Conservation (phyloP, 1,140 invertebrate genomes). For the Propsilocerus akamusi region DNA sequence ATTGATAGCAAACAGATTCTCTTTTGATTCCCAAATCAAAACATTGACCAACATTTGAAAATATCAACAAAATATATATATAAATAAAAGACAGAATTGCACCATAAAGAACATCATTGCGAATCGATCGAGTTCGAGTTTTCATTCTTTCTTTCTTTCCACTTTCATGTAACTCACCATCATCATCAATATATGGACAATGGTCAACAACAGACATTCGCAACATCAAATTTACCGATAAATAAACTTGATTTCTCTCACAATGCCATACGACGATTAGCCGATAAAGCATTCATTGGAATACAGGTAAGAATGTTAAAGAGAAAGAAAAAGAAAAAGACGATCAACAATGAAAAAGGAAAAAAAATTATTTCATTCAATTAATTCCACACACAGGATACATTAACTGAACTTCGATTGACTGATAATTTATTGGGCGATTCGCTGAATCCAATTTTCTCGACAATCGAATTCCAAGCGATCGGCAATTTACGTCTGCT, state of each 20-base stretch:
- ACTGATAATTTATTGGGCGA: conserved; percentile 71
- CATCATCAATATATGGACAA: not conserved
- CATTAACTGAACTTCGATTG: conserved; percentile 50
- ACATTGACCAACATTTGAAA: too few relatives aligned
- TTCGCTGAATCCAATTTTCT: conserved; percentile 76
- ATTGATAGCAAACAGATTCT: too few relatives aligned
- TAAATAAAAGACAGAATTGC: too few relatives aligned
- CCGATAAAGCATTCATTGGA: conserved; percentile 51
- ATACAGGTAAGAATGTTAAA: conserved; percentile 27
- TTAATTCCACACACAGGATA: conserved; percentile 14
- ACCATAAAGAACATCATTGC: too few relatives aligned
- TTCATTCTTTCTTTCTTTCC: too few relatives aligned
- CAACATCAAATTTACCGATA: conserved; percentile 40
- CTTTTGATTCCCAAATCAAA: too few relatives aligned
- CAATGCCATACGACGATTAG: conserved; percentile 60
- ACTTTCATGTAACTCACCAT: too few relatives aligned
- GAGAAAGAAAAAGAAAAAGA: too few relatives aligned
- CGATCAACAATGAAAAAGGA: too few relatives aligned
- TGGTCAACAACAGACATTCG: conserved; percentile 27
- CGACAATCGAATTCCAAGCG: conserved; percentile 63
- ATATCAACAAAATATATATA: too few relatives aligned
- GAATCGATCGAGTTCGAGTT: too few relatives aligned
- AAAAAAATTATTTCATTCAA: not conserved
- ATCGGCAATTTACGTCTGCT: conserved; percentile 47
- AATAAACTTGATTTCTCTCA: conserved; percentile 60